Evolutionary conservation across 2,888 invertebrate species (phyloP), one percentile per base, ranked within the genome.

Genomic region (Microdon myrmicae): DNA sequence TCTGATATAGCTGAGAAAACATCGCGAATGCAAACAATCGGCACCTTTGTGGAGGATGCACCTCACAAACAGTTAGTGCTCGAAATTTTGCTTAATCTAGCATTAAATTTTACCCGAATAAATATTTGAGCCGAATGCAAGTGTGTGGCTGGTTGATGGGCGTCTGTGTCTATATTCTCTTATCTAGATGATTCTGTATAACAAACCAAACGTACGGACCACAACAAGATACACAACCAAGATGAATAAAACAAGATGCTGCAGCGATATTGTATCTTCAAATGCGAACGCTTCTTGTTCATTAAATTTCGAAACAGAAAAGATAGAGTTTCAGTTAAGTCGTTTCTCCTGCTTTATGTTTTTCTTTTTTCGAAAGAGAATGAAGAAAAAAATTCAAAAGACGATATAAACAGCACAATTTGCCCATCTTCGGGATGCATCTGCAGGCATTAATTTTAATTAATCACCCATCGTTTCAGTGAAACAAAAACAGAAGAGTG

Each of bases 381-480:
- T 17, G 31, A 16, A 3, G 16, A 31, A 23, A 8, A 6, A 20
- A 8, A 16, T 4, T 12, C 2, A 26, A 22, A 35, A 10, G 7
- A 26, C 25, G 9, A 25, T 28, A 34, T 16, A 25, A 34, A 41
- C 41, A 64, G 51, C 51, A 60, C 58, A 58, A 64, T 64, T 58
- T 58, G 51, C 53, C 43, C 64, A 64, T 64, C 64, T 58, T 53
- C 53, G 37, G 64, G 64, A 43, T 64, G 64, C 64, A 64, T 64
- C 64, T 64, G 64, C 64, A 64, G 64, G 58, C 64, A 58, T 64
- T 64, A 64, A 64, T 64, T 64, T 64, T 64, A 64, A 64, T 64
- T 64, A 64, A 64, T 64, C 58, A 64, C 64, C 64, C 64, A 58
- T 64, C 51, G 64, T 51, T 56, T 56, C 31, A 26, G 22, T 16